Evolutionary conservation across 1,140 invertebrate genomes (phyloP).

Genomic region (Meloidogyne hapla): DNA sequence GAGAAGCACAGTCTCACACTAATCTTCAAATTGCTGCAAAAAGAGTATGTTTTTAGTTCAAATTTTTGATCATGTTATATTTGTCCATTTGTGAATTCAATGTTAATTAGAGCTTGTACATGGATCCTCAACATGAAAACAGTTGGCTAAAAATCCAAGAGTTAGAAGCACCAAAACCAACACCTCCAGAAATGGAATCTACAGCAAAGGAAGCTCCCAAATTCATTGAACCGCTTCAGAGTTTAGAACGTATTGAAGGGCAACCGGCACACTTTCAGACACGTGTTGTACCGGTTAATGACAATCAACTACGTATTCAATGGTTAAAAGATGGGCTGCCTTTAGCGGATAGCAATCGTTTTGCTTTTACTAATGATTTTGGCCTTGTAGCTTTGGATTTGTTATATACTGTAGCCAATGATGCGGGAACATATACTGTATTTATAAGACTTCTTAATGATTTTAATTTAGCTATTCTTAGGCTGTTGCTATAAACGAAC

Average conservation of each 20-base stretch:
- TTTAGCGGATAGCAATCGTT: conserved; percentile 54
- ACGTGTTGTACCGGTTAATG: conserved; percentile 86
- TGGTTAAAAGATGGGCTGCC: conserved; percentile 63
- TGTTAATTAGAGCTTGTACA: conserved; percentile 72
- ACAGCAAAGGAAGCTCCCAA: conserved; percentile 43
- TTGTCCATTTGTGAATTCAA: background rate
- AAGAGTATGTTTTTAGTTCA: conserved; percentile 15
- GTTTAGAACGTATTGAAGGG: conserved; percentile 70
- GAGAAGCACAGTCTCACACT: conserved; percentile 72
- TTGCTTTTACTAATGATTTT: conserved; percentile 55
- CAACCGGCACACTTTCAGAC: conserved; percentile 91
- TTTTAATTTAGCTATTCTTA: background rate
- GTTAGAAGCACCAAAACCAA: conserved; percentile 51
- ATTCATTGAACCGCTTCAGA: conserved; percentile 51
- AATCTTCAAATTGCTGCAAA: conserved; percentile 49
- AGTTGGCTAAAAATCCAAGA: conserved; percentile 82
- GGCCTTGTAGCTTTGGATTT: conserved; percentile 64
- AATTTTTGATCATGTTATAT: background rate
- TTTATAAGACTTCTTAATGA: background rate
- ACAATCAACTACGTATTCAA: conserved; percentile 74
- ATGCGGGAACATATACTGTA: conserved; percentile 66
- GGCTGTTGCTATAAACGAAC: conserved; percentile 49
- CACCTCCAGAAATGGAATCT: conserved; percentile 64
- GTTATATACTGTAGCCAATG: conserved; percentile 66
- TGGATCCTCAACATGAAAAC: conserved; percentile 88